Base-by-base conservation (phyloP, 2,797 vertebrate genomes). In the Sebastes flavidus region DNA sequence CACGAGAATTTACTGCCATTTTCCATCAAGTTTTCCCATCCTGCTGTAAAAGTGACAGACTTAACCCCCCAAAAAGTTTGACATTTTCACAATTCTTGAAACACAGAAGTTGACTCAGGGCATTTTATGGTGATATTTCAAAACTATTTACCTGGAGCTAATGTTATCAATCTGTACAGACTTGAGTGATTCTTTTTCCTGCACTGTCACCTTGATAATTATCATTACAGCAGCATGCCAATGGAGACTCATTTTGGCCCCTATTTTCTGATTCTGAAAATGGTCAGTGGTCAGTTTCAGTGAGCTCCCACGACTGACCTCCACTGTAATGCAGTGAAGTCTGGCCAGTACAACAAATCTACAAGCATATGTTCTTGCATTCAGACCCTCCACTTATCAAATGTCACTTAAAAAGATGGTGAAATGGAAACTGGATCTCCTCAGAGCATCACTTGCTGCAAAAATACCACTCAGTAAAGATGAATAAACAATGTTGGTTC, bases 401-500 rank as follows among this genome's bases (percentile, higher is more conserved):
- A 59, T 62, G 73, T 75, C 54, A 46, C 29, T 80, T 77, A n/a
- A 81, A 80, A 86, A 80, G 56, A 58, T 13, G 20, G 8, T 22
- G 52, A 75, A 78, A 80, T 54, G n/a, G 9, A 10, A 54, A n/a
- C 20, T 54, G 49, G 38, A 88, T 84, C 71, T 85, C 76, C 77
- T 82, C 62, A 61, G 82, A 82, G 77, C 80, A 82, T 82, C 66
- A 34, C 65, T 83, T 76, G 76, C 79, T 82, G 66, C 84, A 83
- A 87, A 32, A 87, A 88, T 59, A 84, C 38, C 34, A 34, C 76
- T 87, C 75, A 80, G 68, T 85, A 72, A 82, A 83, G 38, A 85
- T 90, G 78, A 91, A 88, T 83, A 88, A 87, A 87, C 70, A 72
- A 78, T 82, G 65, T 46, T 73, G 61, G 68, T 59, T 60, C 65